phyloP scores from a whole-genome alignment of 2,888 invertebrate genomes.

The Callyntrura guangdongensis region DNA sequence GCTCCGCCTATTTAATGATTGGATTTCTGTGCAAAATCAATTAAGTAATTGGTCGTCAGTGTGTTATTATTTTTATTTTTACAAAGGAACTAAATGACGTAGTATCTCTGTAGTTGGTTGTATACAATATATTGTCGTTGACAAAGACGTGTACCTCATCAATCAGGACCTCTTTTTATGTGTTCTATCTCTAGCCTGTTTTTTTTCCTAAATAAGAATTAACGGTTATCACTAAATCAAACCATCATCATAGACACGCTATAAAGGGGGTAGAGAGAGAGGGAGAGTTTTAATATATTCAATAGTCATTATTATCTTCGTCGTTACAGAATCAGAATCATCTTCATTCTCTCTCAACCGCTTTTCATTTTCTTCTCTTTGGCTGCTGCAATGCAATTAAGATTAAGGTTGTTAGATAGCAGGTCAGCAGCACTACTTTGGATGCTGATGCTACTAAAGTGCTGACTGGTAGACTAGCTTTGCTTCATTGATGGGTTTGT shows the following conservation, averaged over 20 bases:
- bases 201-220: not conserved
- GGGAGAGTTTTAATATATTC: not conserved
- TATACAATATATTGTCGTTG: constrained; percentile 12
- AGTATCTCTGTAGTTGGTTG: not conserved
- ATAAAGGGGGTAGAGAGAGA: not conserved
- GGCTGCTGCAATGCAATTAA: constrained; percentile 23
- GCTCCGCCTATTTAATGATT: constrained; percentile 20
- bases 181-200: not conserved
- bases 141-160: constrained; percentile 37
- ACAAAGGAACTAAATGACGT: not conserved
- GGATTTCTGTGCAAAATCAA: constrained; percentile 51
- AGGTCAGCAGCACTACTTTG: not conserved
- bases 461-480: too few species aligned
- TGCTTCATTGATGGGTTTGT: not conserved
- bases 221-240: constrained; percentile 17
- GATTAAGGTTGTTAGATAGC: constrained; percentile 26
- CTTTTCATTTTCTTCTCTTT: not conserved
- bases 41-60: constrained; percentile 59
- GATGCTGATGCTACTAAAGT: too few species aligned
- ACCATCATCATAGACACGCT: not conserved
- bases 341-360: not conserved
- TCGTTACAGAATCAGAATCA: not conserved
- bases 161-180: constrained; percentile 31
- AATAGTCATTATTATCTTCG: not conserved
- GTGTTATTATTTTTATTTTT: not conserved